phyloP scores from a whole-genome alignment of 2,888 invertebrate genomes.

The Troglohyphantes excavatus region DNA sequence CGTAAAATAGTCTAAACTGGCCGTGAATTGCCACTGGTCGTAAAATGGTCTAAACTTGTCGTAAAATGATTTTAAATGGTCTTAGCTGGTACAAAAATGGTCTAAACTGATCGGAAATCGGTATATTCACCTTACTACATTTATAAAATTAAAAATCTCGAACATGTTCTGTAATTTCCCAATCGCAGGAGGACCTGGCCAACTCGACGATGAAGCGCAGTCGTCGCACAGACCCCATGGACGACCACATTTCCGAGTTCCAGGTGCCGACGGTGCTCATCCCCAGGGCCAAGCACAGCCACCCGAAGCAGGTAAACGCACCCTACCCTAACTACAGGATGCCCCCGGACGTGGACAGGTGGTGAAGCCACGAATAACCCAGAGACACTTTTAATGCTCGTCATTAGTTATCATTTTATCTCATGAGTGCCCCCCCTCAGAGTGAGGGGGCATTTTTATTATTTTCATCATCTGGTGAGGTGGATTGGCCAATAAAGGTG shows the following conservation, averaged over 20 bases:
- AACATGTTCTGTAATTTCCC: neutral
- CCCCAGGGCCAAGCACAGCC: constrained; percentile 78
- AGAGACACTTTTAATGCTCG: constrained; percentile 21
- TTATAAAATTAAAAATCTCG: no score
- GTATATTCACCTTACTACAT: no score
- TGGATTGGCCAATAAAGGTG: no score
- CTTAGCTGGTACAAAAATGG: no score
- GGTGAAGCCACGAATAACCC: constrained; percentile 50
- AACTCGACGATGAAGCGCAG: constrained; percentile 76
- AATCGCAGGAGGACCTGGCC: constrained; percentile 60
- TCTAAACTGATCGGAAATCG: no score
- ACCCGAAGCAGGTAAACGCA: constrained; percentile 79
- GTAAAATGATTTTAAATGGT: no score
- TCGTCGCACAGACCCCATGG: constrained; percentile 71
- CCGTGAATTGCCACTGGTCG: no score
- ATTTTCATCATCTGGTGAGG: no score
- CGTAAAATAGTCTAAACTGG: no score
- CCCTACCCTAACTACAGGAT: constrained; percentile 68
- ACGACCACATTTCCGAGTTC: constrained; percentile 74
- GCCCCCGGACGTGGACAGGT: constrained; percentile 73
- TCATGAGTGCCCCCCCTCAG: no score
- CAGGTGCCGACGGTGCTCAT: constrained; percentile 77
- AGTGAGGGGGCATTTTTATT: no score
- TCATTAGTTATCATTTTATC: constrained; percentile 22
- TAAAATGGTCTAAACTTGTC: no score